A percentile compares a stretch with the other conserved stretches of the same genome.
Conservation (phyloP, 2,888 invertebrate genomes). For the Melieria omissa region DNA sequence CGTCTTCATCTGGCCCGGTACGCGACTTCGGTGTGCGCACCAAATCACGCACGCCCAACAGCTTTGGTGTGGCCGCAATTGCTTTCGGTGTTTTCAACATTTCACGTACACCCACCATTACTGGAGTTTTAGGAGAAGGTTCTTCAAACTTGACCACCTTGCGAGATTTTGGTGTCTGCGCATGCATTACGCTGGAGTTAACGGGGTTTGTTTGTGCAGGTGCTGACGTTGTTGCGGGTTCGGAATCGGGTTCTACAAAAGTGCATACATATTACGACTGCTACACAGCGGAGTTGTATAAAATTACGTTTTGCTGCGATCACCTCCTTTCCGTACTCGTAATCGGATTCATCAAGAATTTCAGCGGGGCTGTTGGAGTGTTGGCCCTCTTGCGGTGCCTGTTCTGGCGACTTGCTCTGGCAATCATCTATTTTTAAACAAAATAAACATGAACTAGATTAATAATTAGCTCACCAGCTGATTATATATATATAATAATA, state of each 20-base stretch:
- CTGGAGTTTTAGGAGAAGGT: constrained; percentile 50
- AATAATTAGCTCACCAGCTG: no score
- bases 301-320: background rate
- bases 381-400: background rate
- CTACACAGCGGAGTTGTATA: background rate
- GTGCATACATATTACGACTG: no score
- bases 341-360: constrained; percentile 35
- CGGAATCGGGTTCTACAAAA: no score
- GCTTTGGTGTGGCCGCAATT: constrained; percentile 35
- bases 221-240: no score
- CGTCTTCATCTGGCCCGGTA: constrained; percentile 24
- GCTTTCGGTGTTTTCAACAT: constrained; percentile 45
- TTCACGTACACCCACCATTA: constrained; percentile 45
- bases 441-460: no score
- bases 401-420: background rate
- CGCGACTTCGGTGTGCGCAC: constrained; percentile 47
- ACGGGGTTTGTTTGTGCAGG: no score
- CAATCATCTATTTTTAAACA: no score
- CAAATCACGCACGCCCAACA: constrained; percentile 43
- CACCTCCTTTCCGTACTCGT: constrained; percentile 39
- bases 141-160: constrained; percentile 20
- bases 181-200: no score
- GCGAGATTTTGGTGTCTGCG: constrained; percentile 19
- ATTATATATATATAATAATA: no score
- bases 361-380: background rate